Evolutionary conservation across 1,140 invertebrate species (phyloP).

Genomic region (Araneus ventricosus): DNA sequence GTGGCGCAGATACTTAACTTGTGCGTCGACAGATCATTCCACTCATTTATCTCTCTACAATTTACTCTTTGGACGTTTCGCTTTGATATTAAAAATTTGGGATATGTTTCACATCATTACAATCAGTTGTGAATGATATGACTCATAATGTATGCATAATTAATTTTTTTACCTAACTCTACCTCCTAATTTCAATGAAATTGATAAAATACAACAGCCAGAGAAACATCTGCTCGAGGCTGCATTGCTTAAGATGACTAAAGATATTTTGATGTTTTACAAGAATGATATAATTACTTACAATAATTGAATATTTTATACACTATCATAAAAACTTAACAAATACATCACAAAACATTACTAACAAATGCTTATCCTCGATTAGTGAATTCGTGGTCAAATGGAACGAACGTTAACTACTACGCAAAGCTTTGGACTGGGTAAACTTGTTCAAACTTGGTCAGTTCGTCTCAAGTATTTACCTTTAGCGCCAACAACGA

Average conservation of each 20-base stretch:
- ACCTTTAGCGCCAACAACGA: constrained; percentile 34
- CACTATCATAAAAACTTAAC: constrained; percentile 67
- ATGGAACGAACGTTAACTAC: background rate
- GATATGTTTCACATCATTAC: constrained; percentile 75
- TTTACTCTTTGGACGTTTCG: constrained; percentile 71
- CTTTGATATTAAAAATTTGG: constrained; percentile 75
- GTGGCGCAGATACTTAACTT: constrained; percentile 55
- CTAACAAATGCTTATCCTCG: constrained; percentile 45
- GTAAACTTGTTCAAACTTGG: constrained; percentile 13
- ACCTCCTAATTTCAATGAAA: constrained; percentile 65
- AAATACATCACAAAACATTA: constrained; percentile 40
- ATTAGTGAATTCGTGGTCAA: constrained; percentile 7
- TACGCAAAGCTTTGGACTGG: constrained; percentile 22
- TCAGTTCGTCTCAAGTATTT: constrained; percentile 9
- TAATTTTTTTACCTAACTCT: constrained; percentile 50
- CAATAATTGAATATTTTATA: constrained; percentile 60
- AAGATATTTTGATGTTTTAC: constrained; percentile 59
- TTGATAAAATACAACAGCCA: constrained; percentile 63
- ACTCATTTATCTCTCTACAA: constrained; percentile 55
- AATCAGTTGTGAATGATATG: constrained; percentile 73
- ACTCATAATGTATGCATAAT: constrained; percentile 66
- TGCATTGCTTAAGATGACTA: constrained; percentile 46
- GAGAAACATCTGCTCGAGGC: constrained; percentile 17
- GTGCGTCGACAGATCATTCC: constrained; percentile 66
- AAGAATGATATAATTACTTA: constrained; percentile 54